Evolutionary conservation across 2,113 vertebrate species (phyloP).

Genomic region (Probosciger aterrimus): DNA sequence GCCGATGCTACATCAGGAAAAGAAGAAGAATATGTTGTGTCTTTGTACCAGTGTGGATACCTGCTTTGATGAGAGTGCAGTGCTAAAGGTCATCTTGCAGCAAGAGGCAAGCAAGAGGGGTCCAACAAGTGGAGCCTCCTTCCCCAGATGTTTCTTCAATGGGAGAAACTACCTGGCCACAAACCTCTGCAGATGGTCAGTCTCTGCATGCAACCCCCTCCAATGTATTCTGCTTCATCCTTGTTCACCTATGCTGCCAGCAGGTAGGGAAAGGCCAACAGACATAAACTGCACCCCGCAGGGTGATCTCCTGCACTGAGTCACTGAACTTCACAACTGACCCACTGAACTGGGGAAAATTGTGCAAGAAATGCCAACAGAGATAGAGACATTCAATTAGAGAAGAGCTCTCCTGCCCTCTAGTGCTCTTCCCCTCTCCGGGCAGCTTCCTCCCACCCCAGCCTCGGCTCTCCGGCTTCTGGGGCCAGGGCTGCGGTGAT

Average conservation of each 20-base stretch:
- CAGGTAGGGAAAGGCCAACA: neutral
- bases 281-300: neutral
- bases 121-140: neutral
- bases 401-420: constrained; percentile 57
- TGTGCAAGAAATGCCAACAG: neutral
- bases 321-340: neutral
- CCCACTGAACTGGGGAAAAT: neutral
- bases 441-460: neutral
- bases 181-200: rapidly evolving
- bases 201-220: rapidly evolving
- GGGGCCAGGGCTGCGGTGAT: neutral
- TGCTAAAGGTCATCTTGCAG: neutral
- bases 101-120: neutral
- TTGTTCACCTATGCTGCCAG: neutral
- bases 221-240: rapidly evolving
- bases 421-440: neutral
- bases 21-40: neutral
- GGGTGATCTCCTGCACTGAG: neutral
- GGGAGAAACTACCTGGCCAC: neutral
- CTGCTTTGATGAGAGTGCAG: neutral
- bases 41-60: neutral
- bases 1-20: neutral
- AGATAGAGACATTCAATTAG: rapidly evolving
- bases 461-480: rapidly evolving
- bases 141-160: rapidly evolving